phyloP scores from a whole-genome alignment of 2,797 vertebrate species.

The Telmatherina bonti region DNA sequence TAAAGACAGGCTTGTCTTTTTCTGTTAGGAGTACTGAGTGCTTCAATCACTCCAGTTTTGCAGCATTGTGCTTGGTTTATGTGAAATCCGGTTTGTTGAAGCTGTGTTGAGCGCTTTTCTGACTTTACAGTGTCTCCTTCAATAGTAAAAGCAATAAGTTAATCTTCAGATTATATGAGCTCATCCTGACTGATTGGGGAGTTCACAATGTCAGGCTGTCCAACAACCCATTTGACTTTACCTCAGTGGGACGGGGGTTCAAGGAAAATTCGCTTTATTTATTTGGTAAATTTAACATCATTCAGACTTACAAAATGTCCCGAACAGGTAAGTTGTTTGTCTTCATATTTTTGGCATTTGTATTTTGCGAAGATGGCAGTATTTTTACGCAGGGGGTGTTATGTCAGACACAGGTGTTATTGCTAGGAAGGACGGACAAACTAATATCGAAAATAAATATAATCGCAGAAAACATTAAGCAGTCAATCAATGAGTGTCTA shows the following conservation, averaged over 20 bases:
- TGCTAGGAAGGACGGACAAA: too few species aligned
- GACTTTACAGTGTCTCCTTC: neutral
- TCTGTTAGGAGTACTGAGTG: neutral
- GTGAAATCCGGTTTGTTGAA: neutral
- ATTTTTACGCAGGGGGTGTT: too few species aligned
- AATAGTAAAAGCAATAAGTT: neutral
- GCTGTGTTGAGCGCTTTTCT: neutral
- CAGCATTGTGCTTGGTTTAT: neutral
- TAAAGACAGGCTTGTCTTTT: neutral
- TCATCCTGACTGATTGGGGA: too few species aligned
- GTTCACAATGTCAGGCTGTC: constrained; percentile 48
- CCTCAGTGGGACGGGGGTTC: constrained; percentile 75
- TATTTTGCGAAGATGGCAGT: too few species aligned
- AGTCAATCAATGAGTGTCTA: neutral
- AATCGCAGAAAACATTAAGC: neutral
- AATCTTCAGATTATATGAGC: neutral
- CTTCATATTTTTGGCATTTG: neutral
- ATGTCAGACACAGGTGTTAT: neutral
- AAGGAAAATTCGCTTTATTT: constrained; percentile 80
- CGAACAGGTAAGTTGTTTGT: constrained; percentile 66
- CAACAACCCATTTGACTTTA: constrained; percentile 62
- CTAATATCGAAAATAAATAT: too few species aligned
- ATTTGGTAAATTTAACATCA: constrained; percentile 71
- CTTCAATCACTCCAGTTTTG: neutral
- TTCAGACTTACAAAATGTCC: constrained; percentile 72